Percentiles rank a stretch among this genome's conserved stretches.
Conservation (phyloP, 30 jellyfish, hydroid and myxozoan species). For the Haliclystus octoradiatus region DNA sequence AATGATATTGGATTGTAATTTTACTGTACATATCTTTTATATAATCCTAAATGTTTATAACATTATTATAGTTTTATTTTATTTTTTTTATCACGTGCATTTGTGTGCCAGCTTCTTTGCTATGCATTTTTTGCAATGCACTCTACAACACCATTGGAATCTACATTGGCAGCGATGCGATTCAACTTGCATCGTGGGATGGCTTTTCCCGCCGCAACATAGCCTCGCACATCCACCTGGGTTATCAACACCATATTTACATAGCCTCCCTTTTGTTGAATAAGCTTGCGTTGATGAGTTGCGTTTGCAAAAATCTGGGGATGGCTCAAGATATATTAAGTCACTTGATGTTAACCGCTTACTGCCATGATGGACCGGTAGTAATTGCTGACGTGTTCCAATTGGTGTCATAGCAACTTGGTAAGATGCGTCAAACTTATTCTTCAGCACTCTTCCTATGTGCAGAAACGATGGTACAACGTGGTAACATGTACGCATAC, state of each 20-base stretch:
- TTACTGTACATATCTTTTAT: too few relatives aligned
- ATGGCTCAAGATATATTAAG: conserved; percentile 40
- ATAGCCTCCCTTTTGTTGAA: conserved; percentile 47
- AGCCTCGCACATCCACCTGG: conserved; percentile 52
- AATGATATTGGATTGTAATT: too few relatives aligned
- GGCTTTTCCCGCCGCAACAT: conserved; percentile 55
- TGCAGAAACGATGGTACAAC: conserved; percentile 60
- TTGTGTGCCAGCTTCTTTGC: conserved; percentile 18
- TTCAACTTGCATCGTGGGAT: conserved; percentile 6
- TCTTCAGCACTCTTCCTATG: conserved; percentile 52
- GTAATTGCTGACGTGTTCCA: conserved; percentile 46
- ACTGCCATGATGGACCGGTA: conserved; percentile 31
- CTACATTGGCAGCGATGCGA: conserved; percentile 38
- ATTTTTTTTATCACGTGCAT: conserved; percentile 8
- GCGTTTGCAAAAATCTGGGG: conserved; percentile 49
- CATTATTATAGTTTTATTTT: too few relatives aligned
- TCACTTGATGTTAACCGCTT: conserved; percentile 61
- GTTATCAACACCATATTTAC: conserved; percentile 37
- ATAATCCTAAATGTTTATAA: too few relatives aligned
- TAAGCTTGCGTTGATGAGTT: conserved; percentile 28
- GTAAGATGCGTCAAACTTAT: conserved; percentile 61
- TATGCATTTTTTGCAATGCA: conserved; percentile 45
- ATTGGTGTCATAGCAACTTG: conserved; percentile 28
- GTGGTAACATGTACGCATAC: conserved; percentile 56
- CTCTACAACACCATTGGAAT: conserved; percentile 75